A percentile compares a stretch with the other conserved stretches of the same genome.
phyloP scores from a whole-genome alignment of 2,113 vertebrate genomes.

The Vulpes lagopus region DNA sequence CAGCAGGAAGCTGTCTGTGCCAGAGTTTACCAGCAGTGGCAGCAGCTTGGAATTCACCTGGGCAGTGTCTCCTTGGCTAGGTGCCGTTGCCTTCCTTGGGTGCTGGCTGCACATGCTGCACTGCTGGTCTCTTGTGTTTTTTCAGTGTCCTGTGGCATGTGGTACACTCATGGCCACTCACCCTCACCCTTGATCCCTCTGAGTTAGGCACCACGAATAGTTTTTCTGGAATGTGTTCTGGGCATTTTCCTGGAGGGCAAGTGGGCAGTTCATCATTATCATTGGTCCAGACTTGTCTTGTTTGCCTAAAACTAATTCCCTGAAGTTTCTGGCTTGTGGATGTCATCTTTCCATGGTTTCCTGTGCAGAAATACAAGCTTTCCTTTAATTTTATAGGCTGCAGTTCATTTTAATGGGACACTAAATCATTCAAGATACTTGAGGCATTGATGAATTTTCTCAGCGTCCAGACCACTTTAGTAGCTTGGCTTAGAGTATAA shows the following conservation, averaged over 20 bases:
- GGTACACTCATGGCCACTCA: background rate
- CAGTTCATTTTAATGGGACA: background rate
- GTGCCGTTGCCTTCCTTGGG: background rate
- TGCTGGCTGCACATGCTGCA: accelerated
- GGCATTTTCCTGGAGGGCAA: constrained; percentile 25
- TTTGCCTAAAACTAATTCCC: background rate
- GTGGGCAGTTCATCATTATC: background rate
- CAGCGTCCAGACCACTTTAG: background rate
- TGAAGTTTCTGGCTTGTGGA: background rate
- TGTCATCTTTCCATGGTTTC: background rate
- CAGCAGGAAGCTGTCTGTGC: background rate
- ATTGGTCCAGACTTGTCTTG: background rate
- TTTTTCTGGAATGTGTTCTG: background rate
- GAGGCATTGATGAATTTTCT: background rate
- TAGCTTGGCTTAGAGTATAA: background rate
- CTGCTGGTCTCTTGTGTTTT: background rate
- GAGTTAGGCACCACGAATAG: background rate
- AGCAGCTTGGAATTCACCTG: background rate
- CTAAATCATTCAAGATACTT: background rate
- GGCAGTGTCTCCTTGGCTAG: background rate
- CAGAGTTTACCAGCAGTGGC: too few species aligned
- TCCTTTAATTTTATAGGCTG: background rate
- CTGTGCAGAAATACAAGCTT: background rate
- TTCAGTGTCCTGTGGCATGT: background rate
- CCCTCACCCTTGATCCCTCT: background rate